A percentile compares a stretch with the other conserved stretches of the same genome.
These are phyloP conservation scores for honey bee (Apis mellifera) DNA, from an alignment of 1,140 invertebrate species.

Conservation along the genomic window Amel_HAv3.1 CM009940.2:2614001-2614500, in stretches of 20 bases:
- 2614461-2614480: background rate
- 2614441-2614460: background rate
- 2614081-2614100: background rate
- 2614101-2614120: too few species aligned
- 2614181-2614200: background rate
- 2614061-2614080: too few species aligned
- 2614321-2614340: constrained; percentile 19
- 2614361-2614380: background rate
- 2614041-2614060: background rate
- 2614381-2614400: background rate
- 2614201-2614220: constrained; percentile 4
- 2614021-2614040: background rate
- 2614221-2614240: constrained; percentile 19
- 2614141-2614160: background rate
- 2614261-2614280: constrained; percentile 10
- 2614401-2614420: background rate
- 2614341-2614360: constrained; percentile 6
- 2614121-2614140: constrained; percentile 3
- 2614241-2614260: constrained; percentile 1
- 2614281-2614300: constrained; percentile 5
- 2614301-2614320: constrained; percentile 35
- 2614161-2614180: background rate
- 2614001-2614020: accelerated
- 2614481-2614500: too few species aligned
- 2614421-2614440: too few species aligned